These are phyloP conservation scores for Zaprionus bogoriensis DNA, from an alignment of 2,888 invertebrate genomes.

Conservation along the genomic window DNA sequence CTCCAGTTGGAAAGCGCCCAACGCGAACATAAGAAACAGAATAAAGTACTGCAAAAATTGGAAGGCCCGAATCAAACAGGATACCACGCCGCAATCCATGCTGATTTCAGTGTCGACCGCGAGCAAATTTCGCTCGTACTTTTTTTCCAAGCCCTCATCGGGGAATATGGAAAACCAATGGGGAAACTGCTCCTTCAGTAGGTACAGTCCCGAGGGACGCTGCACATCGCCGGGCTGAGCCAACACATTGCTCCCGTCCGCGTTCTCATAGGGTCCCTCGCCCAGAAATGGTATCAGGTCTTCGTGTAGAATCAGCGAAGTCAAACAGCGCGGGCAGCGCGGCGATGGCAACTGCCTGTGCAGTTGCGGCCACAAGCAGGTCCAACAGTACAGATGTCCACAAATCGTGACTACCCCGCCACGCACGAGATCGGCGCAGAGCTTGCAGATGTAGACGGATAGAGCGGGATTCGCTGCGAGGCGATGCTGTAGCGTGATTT, in stretches of 20 bases:
- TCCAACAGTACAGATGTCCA: constrained; percentile 61
- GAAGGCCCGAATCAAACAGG: too few species aligned
- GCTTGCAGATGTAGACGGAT: constrained; percentile 21
- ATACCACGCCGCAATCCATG: too few species aligned
- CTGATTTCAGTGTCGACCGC: too few species aligned
- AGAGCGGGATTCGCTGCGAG: background rate
- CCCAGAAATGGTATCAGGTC: constrained; percentile 48
- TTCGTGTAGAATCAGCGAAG: constrained; percentile 45
- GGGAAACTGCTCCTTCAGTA: background rate
- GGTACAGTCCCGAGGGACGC: constrained; percentile 47
- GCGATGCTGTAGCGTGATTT: background rate
- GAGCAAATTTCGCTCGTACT: too few species aligned
- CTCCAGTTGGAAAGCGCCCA: too few species aligned
- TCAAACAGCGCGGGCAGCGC: constrained; percentile 40
- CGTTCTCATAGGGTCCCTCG: constrained; percentile 35
- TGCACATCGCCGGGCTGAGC: constrained; percentile 43
- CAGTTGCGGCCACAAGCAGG: constrained; percentile 48
- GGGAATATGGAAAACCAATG: constrained; percentile 36
- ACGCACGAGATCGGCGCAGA: constrained; percentile 22
- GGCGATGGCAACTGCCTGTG: background rate
- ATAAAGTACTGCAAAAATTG: too few species aligned
- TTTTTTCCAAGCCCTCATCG: too few species aligned
- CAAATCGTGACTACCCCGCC: constrained; percentile 57
- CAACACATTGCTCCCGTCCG: background rate
- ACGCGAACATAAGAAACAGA: too few species aligned